phyloP scores from a whole-genome alignment of 2,113 vertebrate species.

The Theristicus caerulescens region DNA sequence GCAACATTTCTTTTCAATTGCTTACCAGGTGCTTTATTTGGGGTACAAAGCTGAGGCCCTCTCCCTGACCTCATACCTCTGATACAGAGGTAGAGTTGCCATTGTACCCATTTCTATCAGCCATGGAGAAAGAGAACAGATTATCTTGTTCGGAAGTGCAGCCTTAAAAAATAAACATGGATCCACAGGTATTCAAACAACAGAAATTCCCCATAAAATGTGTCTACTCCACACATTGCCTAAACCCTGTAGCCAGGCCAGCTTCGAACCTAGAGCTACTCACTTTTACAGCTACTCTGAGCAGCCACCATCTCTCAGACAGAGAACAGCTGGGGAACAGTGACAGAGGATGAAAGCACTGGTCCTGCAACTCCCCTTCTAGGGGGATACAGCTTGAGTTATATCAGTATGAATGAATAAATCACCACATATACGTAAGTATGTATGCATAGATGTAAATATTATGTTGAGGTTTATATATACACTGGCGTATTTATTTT shows the following conservation, averaged over 20 bases:
- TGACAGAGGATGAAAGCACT: not conserved
- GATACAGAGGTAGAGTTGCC: not conserved
- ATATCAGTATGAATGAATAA: not conserved
- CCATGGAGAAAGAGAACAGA: not conserved
- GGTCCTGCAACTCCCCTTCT: not conserved
- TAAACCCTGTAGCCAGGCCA: not conserved
- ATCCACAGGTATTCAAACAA: not conserved
- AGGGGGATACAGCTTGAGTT: not conserved
- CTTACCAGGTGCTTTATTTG: not conserved
- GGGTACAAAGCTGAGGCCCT: not conserved
- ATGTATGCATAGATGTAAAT: not conserved
- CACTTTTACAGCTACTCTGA: not conserved
- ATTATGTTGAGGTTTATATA: not conserved
- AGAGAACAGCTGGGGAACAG: not conserved
- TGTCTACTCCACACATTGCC: not conserved
- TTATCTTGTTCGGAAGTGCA: not conserved
- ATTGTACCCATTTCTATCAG: not conserved
- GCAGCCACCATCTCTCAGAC: not conserved
- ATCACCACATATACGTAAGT: not conserved
- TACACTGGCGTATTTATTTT: not conserved
- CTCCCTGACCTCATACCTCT: not conserved
- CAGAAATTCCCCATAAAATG: not conserved
- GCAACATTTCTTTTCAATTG: not conserved
- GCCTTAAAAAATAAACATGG: not conserved
- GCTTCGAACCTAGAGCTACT: not conserved